Percentiles rank a stretch among this genome's conserved stretches.
Evolutionary conservation across 2,888 invertebrate genomes (phyloP).

Genomic region (Zhuqinia jingwanae): DNA sequence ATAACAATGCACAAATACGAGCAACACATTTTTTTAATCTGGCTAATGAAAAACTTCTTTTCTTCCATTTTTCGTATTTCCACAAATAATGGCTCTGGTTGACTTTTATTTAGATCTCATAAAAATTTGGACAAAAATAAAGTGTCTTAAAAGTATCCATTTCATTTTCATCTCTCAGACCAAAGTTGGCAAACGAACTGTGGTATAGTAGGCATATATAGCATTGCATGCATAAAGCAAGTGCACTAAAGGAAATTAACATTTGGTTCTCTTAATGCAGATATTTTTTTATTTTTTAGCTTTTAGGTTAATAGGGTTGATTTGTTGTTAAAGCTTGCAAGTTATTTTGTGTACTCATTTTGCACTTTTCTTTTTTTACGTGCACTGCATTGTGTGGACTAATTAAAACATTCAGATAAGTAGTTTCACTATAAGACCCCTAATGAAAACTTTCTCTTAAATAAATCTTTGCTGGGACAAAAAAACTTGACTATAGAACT

Average conservation of each 20-base stretch:
- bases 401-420: slow-evolving; percentile 13
- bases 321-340: too few species aligned
- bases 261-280: neutral
- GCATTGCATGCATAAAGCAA: too few species aligned
- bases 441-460: slow-evolving; percentile 10
- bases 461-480: neutral
- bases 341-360: neutral
- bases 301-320: slow-evolving; percentile 43
- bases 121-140: slow-evolving; percentile 2
- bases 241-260: neutral
- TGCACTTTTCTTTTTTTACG: neutral
- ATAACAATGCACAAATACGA: neutral
- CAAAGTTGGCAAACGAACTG: slow-evolving; percentile 4
- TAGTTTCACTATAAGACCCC: slow-evolving; percentile 25
- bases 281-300: neutral
- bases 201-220: too few species aligned
- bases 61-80: neutral
- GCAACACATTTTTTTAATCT: neutral
- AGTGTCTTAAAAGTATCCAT: neutral
- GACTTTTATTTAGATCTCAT: neutral
- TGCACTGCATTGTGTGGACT: neutral
- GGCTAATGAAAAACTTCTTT: slow-evolving; percentile 28
- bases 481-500: neutral
- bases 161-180: neutral
- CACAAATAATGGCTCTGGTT: neutral